Conservation (phyloP, 2,888 invertebrate genomes). For the Busseola fusca region DNA sequence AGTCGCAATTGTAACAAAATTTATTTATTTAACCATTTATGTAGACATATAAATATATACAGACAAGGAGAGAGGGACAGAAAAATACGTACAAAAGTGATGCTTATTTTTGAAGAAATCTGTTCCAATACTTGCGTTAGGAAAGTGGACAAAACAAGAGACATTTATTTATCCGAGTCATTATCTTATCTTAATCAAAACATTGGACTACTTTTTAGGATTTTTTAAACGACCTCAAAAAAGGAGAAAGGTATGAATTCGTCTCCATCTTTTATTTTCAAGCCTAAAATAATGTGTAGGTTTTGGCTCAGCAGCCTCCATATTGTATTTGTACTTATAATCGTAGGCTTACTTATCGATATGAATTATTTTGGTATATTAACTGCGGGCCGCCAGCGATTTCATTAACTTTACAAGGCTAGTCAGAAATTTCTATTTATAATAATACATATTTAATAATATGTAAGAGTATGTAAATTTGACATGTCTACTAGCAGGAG, state of each 20-base stretch:
- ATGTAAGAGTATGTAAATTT: no score
- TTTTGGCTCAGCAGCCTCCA: background rate
- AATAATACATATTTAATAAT: background rate
- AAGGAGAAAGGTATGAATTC: no score
- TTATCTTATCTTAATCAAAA: background rate
- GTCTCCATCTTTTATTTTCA: background rate
- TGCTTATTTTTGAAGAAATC: background rate
- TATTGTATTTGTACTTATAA: background rate
- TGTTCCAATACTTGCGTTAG: background rate
- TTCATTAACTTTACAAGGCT: background rate
- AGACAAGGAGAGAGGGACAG: background rate
- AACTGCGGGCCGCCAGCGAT: background rate
- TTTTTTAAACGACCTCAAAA: background rate
- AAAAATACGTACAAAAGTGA: background rate
- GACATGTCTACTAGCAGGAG: background rate
- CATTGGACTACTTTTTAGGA: no score
- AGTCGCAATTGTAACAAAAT: background rate
- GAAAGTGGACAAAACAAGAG: background rate
- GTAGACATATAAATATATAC: background rate
- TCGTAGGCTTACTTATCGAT: background rate
- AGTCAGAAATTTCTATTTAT: background rate
- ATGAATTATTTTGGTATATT: background rate
- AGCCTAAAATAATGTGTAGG: background rate
- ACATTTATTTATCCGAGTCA: background rate
- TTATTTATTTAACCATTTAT: background rate